Percentiles rank a stretch among this genome's conserved stretches.
Evolutionary conservation across 1,140 invertebrate genomes (phyloP).

Genomic region (Ceratosolen fusciceps): DNA sequence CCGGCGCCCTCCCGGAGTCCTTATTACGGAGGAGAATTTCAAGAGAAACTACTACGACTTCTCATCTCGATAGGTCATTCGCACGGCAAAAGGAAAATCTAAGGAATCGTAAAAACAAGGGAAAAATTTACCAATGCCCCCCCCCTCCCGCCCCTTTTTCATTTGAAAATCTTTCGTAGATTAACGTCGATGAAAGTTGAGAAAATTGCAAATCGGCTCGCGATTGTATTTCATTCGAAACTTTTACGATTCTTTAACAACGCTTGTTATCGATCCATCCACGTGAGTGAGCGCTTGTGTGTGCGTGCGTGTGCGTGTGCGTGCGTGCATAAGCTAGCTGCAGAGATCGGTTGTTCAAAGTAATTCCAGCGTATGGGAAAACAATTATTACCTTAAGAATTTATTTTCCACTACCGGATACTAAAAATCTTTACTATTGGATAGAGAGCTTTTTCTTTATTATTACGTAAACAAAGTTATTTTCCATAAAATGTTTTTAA

Average conservation of each 20-base stretch:
- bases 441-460: no score
- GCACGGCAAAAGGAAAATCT: conserved; percentile 40
- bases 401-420: no score
- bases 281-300: not conserved
- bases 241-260: conserved; percentile 27
- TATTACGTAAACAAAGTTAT: no score
- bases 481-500: no score
- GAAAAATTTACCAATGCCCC: conserved; percentile 14
- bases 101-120: conserved; percentile 5
- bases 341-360: not conserved
- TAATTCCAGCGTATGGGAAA: not conserved
- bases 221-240: conserved; percentile 11
- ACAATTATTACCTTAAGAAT: not conserved
- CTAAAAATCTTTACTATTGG: no score
- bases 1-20: not conserved
- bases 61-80: not conserved
- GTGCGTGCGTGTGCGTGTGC: not conserved
- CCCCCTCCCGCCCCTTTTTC: no score
- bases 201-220: conserved; percentile 40
- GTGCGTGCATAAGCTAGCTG: not conserved
- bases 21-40: not conserved
- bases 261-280: not conserved
- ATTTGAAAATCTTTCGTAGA: conserved; percentile 40
- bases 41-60: not conserved
- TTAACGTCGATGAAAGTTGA: not conserved